phyloP scores from a whole-genome alignment of 2,113 vertebrate species.

The human region GRCh38 chr5:73947001-73947500 shows the following conservation, averaged over 20 bases:
- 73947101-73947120: neutral
- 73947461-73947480: neutral
- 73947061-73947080: neutral
- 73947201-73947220: constrained; percentile 14
- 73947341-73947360: constrained; percentile 43
- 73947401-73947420: neutral
- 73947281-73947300: constrained; percentile 41
- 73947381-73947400: neutral
- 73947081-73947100: neutral
- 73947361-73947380: neutral
- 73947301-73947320: constrained; percentile 54
- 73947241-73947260: neutral
- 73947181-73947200: neutral
- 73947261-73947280: neutral
- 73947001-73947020: neutral
- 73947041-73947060: neutral
- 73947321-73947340: constrained; percentile 32
- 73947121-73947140: constrained; percentile 32
- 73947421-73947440: constrained; percentile 16
- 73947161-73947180: neutral
- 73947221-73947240: neutral
- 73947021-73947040: neutral
- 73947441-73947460: constrained; percentile 7
- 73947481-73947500: neutral
- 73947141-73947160: constrained; percentile 38